Evolutionary conservation across 2,797 vertebrate species (phyloP), one percentile per base, ranked within the genome.

Genomic region (Toxotes lorentzi): DNA sequence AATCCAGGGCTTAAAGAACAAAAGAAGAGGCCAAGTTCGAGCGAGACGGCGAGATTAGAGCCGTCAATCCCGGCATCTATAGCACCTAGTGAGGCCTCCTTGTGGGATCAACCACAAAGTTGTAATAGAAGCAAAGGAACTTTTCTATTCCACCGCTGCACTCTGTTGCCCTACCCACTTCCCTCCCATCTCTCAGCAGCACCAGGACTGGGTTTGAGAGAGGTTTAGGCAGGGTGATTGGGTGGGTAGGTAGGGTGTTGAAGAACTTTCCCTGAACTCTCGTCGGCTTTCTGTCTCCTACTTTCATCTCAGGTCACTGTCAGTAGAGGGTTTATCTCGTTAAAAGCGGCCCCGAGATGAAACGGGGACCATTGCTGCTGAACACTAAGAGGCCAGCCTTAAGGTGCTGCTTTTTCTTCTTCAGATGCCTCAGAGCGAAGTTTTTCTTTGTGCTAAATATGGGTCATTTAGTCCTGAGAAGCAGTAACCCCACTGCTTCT

Each of bases 241-340:
- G 79, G 83, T 65, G 84, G 84, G 87, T 72, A 84, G 86, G 86
- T 76, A 82, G 71, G 78, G 76, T 38, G 5, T 64, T 38, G 32
- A 24, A 73, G 91, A 95, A 95, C 94, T 95, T 94, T 93, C 90
- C 90, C 89, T 95, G 94, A 95, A 95, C 94, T 91, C 88, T 70
- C 0, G 32, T 61, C 11, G 82, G 92, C 91, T 95, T 94, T 93
- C 71, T 24, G 83, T 79, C 86, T 91, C 79, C 48, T 50, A 10
- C 94, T 95, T 95, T 95, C 92, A 95, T 94, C 92, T 94, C 76
- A 27, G 94, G 94, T 94, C 93, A 94, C 88, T 91, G 91, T 91
- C 91, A 94, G 90, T 79, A 13, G 82, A 87, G 92, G 93, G 74
- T 93, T 94, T 93, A 94, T 92, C 91, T 87, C 73, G 74, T 91